These are phyloP conservation scores for Euwallacea similis DNA, from an alignment of 1,140 invertebrate genomes.

Conservation along the genomic window DNA sequence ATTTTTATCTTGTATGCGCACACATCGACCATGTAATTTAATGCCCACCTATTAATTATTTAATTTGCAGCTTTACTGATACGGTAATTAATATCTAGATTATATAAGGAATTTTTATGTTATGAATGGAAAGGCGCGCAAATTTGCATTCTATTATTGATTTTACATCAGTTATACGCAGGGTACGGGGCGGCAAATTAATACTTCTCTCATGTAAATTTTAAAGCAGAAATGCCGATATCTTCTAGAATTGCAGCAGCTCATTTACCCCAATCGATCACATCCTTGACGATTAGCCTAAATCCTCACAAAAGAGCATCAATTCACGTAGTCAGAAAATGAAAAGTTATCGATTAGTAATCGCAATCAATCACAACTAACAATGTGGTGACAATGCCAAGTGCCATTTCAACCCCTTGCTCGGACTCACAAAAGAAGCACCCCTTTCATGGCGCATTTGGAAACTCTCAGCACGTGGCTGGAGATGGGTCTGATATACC, in stretches of 20 bases:
- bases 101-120: conserved; percentile 6
- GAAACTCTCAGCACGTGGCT: conserved; percentile 31
- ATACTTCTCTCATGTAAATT: too few species aligned
- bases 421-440: conserved; percentile 23
- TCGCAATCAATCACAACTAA: conserved; percentile 30
- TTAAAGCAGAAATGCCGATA: too few species aligned
- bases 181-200: too few species aligned
- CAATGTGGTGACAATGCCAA: conserved; percentile 37
- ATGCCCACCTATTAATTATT: conserved; percentile 31
- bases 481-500: conserved; percentile 21
- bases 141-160: neutral
- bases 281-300: conserved; percentile 11
- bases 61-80: conserved; percentile 33
- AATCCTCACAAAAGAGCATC: conserved; percentile 26
- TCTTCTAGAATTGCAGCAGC: neutral
- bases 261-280: conserved; percentile 20
- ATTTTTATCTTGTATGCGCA: conserved; percentile 33
- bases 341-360: conserved; percentile 33
- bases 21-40: conserved; percentile 32
- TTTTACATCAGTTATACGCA: too few species aligned
- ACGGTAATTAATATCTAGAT: conserved; percentile 31
- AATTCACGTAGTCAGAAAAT: conserved; percentile 15
- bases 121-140: neutral
- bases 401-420: conserved; percentile 30
- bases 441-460: conserved; percentile 26